phyloP scores from a whole-genome alignment of 1,140 invertebrate genomes.

The Bombus haemorrhoidalis region DNA sequence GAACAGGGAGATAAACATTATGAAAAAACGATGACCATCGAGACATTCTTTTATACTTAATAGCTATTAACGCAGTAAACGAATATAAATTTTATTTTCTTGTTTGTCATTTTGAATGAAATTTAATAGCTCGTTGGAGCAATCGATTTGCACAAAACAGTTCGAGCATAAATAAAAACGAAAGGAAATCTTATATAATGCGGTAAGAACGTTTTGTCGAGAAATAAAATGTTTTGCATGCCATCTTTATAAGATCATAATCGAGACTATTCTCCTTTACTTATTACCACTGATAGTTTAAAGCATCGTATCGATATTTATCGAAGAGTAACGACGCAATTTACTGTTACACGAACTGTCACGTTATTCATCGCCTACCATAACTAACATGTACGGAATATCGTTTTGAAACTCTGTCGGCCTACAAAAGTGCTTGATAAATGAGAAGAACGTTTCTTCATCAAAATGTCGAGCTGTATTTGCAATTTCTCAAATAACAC shows the following conservation, averaged over 20 bases:
- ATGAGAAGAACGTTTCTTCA: not conserved
- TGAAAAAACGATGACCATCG: not conserved
- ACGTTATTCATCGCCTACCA: not conserved
- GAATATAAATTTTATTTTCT: slow-evolving; percentile 2
- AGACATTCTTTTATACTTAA: not conserved
- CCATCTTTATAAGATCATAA: not conserved
- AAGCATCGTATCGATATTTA: not conserved
- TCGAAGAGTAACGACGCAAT: not conserved
- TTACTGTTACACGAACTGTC: no score
- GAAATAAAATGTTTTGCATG: not conserved
- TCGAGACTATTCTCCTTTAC: not conserved
- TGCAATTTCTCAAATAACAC: not conserved
- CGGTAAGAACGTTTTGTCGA: not conserved
- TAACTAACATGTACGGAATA: not conserved
- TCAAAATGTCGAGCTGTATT: no score
- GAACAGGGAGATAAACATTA: no score
- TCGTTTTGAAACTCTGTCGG: not conserved
- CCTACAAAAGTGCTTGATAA: not conserved
- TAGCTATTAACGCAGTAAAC: no score
- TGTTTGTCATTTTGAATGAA: not conserved
- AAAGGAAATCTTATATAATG: not conserved
- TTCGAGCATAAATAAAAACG: not conserved
- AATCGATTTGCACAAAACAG: not conserved
- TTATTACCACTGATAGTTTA: not conserved
- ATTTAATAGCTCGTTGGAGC: not conserved